These are phyloP conservation scores for Uromys caudimaculatus DNA, from an alignment of 2,797 vertebrate species.

Conservation along the genomic window DNA sequence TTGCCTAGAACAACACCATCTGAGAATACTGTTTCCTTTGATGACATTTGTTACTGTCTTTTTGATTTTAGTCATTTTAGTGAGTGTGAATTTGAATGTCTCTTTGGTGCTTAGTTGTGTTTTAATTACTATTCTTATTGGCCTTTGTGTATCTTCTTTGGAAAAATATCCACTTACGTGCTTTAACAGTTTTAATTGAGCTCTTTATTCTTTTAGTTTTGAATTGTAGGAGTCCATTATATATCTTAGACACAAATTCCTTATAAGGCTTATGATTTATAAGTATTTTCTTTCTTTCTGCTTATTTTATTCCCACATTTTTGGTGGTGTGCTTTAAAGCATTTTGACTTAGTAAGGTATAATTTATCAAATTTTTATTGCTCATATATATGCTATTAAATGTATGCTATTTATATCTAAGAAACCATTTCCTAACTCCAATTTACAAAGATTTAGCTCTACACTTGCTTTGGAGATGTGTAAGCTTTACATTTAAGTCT, in stretches of 20 bases:
- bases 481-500: not conserved
- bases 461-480: not conserved
- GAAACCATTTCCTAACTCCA: not conserved
- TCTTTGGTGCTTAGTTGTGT: not conserved
- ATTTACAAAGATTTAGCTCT: not conserved
- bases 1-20: slow-evolving; percentile 27
- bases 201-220: not conserved
- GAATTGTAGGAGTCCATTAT: not conserved
- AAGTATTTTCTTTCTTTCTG: not conserved
- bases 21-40: not conserved
- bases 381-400: not conserved
- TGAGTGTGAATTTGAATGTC: not conserved
- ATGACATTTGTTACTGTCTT: not conserved
- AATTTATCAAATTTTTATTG: not conserved
- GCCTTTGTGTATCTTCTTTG: not conserved
- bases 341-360: not conserved
- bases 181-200: not conserved
- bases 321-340: not conserved
- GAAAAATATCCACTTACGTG: not conserved
- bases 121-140: not conserved
- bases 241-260: not conserved
- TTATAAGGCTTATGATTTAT: not conserved
- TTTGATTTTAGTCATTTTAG: not conserved
- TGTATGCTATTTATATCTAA: not conserved
- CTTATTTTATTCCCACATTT: not conserved